A percentile compares a stretch with the other conserved stretches of the same genome.
Conservation (phyloP, 2,113 vertebrate species). For the Corythoichthys haematopterus region DNA sequence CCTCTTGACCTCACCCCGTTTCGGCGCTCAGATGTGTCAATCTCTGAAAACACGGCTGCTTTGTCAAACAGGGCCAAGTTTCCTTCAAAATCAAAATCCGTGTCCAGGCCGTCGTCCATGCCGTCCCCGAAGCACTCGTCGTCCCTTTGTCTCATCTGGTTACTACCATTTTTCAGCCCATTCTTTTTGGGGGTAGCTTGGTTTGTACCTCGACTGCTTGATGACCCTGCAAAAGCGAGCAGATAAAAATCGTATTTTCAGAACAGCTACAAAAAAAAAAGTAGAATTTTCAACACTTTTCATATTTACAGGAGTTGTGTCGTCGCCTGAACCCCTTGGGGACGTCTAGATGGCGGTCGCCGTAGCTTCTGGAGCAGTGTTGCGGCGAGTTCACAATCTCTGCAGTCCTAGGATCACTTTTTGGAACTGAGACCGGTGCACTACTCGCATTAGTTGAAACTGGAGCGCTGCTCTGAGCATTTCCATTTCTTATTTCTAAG, state of each 20-base stretch:
- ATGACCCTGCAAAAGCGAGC: constrained; percentile 79
- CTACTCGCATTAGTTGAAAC: constrained; percentile 65
- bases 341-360: constrained; percentile 82
- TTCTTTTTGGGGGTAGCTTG: constrained; percentile 94
- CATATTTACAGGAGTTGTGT: constrained; percentile 87
- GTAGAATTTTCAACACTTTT: neutral
- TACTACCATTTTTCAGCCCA: constrained; percentile 82
- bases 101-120: constrained; percentile 85
- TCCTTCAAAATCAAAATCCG: constrained; percentile 96
- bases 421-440: constrained; percentile 81
- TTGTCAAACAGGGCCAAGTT: constrained; percentile 98
- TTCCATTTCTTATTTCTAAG: constrained; percentile 78
- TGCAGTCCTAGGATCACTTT: constrained; percentile 67
- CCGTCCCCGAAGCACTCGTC: constrained; percentile 94
- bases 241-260: neutral
- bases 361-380: constrained; percentile 87
- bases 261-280: neutral
- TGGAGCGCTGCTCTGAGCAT: constrained; percentile 51
- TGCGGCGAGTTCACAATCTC: constrained; percentile 74
- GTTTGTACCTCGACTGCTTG: constrained; percentile 85
- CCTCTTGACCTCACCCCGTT: constrained; percentile 81
- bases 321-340: constrained; percentile 86
- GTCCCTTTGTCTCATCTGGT: constrained; percentile 86
- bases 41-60: constrained; percentile 94
- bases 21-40: constrained; percentile 84